Base-by-base conservation (phyloP, 1,140 invertebrate species). In the Potamilus streckersoni region DNA sequence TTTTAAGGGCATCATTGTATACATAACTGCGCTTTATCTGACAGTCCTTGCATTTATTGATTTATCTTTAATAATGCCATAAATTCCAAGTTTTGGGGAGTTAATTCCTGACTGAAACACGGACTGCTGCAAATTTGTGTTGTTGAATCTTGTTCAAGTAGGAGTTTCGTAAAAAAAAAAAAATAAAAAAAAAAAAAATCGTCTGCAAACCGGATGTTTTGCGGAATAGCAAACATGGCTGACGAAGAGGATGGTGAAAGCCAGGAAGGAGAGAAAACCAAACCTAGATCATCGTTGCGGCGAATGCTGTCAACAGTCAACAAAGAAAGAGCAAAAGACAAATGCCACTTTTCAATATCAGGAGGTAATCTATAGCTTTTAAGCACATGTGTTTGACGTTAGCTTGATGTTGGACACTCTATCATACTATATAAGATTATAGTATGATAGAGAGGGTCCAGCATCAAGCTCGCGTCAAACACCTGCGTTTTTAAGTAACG, bases 241-340 rank as follows among this genome's bases (percentile, higher is more conserved):
- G 73, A 75, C 60, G 76, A 74, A 72, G 76, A 74, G 15, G 73
- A 78, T 19, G 31, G 49, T 23, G 74, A 74, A 20, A 60, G 56
- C n/a, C 23, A 55, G 15, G 61, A 62, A 55, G 68, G 68, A 55
- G 11, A 58, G 23, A 64, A 74, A 75, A 75, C 75, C 72, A 81
- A 79, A 63, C 71, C 68, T 14, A 79, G 73, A 31, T 80, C 78
- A 62, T 80, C 79, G 27, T 38, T 84, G 59, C 81, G 82, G 58
- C 81, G 76, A 57, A 84, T 84, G 83, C 71, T 84, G n/a, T 64
- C 73, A 27, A 69, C 74, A 16, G 83, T 84, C 38, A 67, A 70
- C 15, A 79, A 83, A 64, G 81, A 84, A 74, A 74, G 83, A 69
- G 79, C 70, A 56, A 83, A 72, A 71, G 74, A 77, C 58, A 64